A percentile compares a stretch with the other conserved stretches of the same genome.
Evolutionary conservation across 1,140 invertebrate genomes (phyloP).

Genomic region (Stenopsyche tienmushanensis): DNA sequence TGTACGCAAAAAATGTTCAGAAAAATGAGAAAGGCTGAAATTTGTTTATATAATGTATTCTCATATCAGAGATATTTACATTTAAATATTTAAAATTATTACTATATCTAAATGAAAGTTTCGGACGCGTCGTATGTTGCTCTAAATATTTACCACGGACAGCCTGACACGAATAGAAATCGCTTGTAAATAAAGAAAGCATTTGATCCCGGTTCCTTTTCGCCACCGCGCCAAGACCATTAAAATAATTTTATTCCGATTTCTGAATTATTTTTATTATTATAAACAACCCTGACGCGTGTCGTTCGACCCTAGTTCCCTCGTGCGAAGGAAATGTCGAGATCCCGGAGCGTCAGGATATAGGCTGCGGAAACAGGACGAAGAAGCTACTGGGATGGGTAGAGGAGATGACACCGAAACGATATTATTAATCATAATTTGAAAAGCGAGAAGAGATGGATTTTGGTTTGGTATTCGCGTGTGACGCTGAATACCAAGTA

Average conservation of each 20-base stretch:
- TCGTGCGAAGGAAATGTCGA: too few relatives aligned
- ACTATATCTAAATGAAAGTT: neutral
- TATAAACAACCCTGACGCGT: slow-evolving; percentile 37
- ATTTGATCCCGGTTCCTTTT: too few relatives aligned
- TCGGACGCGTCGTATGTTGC: too few relatives aligned
- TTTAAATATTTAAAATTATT: neutral
- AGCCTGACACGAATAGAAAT: too few relatives aligned
- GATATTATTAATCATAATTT: slow-evolving; percentile 43
- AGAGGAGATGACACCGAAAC: slow-evolving; percentile 30
- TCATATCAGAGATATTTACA: neutral
- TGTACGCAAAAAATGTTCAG: slow-evolving; percentile 4
- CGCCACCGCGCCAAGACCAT: neutral
- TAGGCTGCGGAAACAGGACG: neutral
- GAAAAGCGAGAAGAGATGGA: slow-evolving; percentile 42
- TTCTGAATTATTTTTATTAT: slow-evolving; percentile 39
- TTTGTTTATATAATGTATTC: neutral
- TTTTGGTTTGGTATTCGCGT: slow-evolving; percentile 41
- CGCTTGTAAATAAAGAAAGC: too few relatives aligned
- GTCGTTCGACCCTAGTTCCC: slow-evolving; percentile 18
- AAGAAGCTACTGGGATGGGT: slow-evolving; percentile 7
- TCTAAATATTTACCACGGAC: too few relatives aligned
- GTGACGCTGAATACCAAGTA: slow-evolving; percentile 38
- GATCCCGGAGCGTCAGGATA: too few relatives aligned
- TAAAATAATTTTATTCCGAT: slow-evolving; percentile 17
- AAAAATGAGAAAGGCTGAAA: too few relatives aligned